Percentiles rank a stretch among this genome's conserved stretches.
phyloP scores from a whole-genome alignment of 2,797 vertebrate species.

The Huso huso region DNA sequence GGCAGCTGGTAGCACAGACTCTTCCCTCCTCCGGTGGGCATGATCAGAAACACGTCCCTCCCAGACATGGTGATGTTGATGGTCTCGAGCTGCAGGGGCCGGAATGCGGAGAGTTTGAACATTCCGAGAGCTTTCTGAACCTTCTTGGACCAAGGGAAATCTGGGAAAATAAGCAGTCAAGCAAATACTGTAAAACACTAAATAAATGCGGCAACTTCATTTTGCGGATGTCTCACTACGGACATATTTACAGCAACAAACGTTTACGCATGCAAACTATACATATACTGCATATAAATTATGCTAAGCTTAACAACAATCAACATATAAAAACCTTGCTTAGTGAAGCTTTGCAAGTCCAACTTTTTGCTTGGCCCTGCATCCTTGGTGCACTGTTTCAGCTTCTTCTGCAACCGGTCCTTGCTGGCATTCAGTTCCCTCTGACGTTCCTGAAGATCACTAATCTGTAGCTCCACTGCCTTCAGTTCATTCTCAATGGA shows the following conservation, averaged over 20 bases:
- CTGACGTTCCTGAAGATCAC: slow-evolving; percentile 78
- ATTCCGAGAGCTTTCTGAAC: slow-evolving; percentile 56
- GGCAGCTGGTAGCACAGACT: slow-evolving; percentile 94
- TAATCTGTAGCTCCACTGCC: slow-evolving; percentile 73
- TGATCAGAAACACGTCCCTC: slow-evolving; percentile 84
- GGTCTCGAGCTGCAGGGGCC: slow-evolving; percentile 77
- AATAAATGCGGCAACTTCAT: no score
- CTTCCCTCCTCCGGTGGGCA: slow-evolving; percentile 93
- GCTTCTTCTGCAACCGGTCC: slow-evolving; percentile 52
- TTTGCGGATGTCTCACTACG: no score
- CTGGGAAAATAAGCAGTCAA: slow-evolving; percentile 43
- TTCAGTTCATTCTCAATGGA: slow-evolving; percentile 74
- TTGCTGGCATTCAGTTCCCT: slow-evolving; percentile 67
- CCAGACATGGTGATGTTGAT: slow-evolving; percentile 81
- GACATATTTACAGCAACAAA: no score
- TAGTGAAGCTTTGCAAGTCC: slow-evolving; percentile 60
- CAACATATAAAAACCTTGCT: slow-evolving; percentile 54
- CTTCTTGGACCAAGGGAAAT: slow-evolving; percentile 80
- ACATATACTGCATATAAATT: no score
- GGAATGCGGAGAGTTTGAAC: slow-evolving; percentile 75
- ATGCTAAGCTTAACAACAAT: no score
- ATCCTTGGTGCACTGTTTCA: slow-evolving; percentile 47
- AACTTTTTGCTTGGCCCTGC: slow-evolving; percentile 45
- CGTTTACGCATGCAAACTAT: no score
- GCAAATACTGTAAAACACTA: not conserved